Evolutionary conservation across 1,140 invertebrate genomes (phyloP).

Genomic region (Magallana gigas): DNA sequence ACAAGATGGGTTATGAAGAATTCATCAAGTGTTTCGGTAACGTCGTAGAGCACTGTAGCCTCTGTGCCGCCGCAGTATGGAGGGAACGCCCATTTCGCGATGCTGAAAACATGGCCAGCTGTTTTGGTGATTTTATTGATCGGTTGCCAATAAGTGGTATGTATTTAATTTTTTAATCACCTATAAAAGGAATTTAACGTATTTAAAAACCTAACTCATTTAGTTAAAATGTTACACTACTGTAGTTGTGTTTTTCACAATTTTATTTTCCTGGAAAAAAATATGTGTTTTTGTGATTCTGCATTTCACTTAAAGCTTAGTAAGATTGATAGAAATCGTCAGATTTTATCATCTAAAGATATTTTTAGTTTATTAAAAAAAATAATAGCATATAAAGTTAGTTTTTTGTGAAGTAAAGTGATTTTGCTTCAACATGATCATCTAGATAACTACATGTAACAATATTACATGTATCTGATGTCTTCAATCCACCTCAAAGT

Average conservation of each 20-base stretch:
- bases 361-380: no score
- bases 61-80: constrained; percentile 81
- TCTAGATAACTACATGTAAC: no score
- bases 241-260: neutral
- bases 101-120: constrained; percentile 80
- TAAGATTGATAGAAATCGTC: no score
- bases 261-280: neutral
- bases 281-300: no score
- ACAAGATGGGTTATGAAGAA: constrained; percentile 54
- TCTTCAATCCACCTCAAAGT: no score
- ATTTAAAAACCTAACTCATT: neutral
- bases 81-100: constrained; percentile 81
- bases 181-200: neutral
- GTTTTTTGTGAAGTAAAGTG: neutral
- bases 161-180: neutral
- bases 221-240: neutral
- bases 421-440: no score
- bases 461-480: no score
- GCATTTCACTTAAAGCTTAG: no score
- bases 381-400: no score
- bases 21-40: constrained; percentile 84
- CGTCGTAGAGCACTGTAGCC: constrained; percentile 83
- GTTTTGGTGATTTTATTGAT: constrained; percentile 83
- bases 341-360: no score
- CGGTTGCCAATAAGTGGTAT: constrained; percentile 74